Conservation (phyloP, 2,113 vertebrate species). For the Erythrolamprus reginae region DNA sequence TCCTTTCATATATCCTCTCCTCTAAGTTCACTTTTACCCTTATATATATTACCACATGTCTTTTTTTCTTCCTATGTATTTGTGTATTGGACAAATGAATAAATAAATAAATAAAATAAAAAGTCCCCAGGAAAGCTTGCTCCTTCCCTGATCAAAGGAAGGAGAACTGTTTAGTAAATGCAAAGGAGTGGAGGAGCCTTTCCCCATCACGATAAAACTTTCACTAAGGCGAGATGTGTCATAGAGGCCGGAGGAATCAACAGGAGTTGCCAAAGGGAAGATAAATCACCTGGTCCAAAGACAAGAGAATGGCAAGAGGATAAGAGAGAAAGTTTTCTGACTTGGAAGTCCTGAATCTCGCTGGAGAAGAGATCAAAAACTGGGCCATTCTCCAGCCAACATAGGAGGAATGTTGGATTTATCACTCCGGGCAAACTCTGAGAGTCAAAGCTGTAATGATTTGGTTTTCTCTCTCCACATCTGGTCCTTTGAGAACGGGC, state of each 20-base stretch:
- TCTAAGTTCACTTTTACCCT: no score
- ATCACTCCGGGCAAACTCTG: conserved; percentile 34
- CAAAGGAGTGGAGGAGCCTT: no score
- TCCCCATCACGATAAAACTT: no score
- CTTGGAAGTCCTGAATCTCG: not conserved
- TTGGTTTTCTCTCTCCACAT: conserved; percentile 44
- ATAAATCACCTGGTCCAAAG: not conserved
- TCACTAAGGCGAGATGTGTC: not conserved
- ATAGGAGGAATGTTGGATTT: conserved; percentile 44
- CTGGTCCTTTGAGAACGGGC: conserved; percentile 41
- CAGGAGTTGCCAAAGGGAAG: not conserved
- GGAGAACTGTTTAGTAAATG: no score
- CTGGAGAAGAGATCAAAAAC: rapidly evolving
- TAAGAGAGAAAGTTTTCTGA: not conserved
- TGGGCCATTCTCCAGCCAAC: not conserved
- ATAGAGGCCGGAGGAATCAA: not conserved
- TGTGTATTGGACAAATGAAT: no score
- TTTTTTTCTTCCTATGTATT: no score
- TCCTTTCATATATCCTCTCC: no score
- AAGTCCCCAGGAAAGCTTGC: no score
- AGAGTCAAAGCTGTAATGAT: conserved; percentile 51
- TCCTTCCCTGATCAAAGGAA: no score
- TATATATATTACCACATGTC: no score
- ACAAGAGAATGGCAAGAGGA: not conserved
- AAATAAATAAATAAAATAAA: no score